Percentiles rank a stretch among this genome's conserved stretches.
Conservation (phyloP, 2,797 vertebrate genomes). For the Notamacropus eugenii region DNA sequence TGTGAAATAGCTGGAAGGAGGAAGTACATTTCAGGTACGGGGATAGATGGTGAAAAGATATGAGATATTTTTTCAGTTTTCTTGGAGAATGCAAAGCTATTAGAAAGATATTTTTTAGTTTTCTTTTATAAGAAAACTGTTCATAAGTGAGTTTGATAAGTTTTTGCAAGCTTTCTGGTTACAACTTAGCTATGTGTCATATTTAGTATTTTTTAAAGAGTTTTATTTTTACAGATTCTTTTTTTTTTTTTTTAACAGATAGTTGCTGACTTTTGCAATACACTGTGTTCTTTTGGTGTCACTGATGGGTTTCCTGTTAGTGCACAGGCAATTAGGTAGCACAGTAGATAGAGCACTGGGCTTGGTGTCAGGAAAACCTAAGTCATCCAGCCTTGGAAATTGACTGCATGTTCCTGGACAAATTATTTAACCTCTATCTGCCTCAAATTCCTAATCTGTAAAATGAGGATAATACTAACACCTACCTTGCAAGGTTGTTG, state of each 20-base stretch:
- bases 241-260: neutral
- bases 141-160: neutral
- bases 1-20: neutral
- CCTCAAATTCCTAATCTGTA: neutral
- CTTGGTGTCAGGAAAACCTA: neutral
- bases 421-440: neutral
- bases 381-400: neutral
- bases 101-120: neutral
- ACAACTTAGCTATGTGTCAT: neutral
- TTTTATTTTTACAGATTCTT: too few species aligned
- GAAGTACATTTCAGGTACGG: neutral
- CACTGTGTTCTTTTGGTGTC: neutral
- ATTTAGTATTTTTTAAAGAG: too few species aligned
- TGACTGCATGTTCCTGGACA: neutral
- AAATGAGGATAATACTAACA: neutral
- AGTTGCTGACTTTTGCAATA: neutral
- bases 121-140: neutral
- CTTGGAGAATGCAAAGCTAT: neutral
- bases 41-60: neutral
- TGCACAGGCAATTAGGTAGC: neutral
- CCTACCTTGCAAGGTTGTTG: neutral
- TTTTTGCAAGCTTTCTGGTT: neutral
- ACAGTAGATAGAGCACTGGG: neutral
- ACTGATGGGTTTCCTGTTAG: neutral
- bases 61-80: neutral